phyloP scores from a whole-genome alignment of 2,113 vertebrate genomes.

The Gymnogyps californianus region DNA sequence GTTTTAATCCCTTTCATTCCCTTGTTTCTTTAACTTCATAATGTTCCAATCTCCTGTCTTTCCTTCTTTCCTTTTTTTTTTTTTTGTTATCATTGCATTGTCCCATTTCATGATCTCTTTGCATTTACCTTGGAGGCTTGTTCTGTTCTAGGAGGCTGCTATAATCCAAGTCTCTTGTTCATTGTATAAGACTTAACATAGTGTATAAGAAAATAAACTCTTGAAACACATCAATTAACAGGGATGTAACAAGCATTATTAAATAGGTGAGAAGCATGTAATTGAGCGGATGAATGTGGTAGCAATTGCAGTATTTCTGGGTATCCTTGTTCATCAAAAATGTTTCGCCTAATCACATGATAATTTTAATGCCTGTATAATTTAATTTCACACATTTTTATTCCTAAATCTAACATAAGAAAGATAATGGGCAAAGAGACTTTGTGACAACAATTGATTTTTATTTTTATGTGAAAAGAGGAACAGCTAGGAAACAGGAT shows the following conservation, averaged over 20 bases:
- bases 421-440: conserved; percentile 14
- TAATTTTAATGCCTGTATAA: conserved; percentile 43
- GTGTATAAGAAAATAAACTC: conserved; percentile 60
- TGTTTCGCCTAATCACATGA: conserved; percentile 33
- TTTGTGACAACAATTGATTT: conserved; percentile 30
- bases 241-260: conserved; percentile 39
- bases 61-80: not conserved
- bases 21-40: conserved; percentile 66
- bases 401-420: conserved; percentile 34
- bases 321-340: conserved; percentile 33
- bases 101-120: conserved; percentile 57
- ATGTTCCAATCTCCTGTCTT: conserved; percentile 47
- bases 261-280: conserved; percentile 63
- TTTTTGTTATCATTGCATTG: conserved; percentile 29
- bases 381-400: conserved; percentile 53
- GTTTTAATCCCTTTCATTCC: conserved; percentile 68
- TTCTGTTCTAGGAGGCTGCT: conserved; percentile 38
- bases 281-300: conserved; percentile 16
- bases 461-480: conserved; percentile 32
- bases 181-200: conserved; percentile 7
- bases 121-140: conserved; percentile 50
- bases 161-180: conserved; percentile 44
- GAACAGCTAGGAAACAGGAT: not conserved
- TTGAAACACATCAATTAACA: conserved; percentile 48
- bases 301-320: conserved; percentile 13